These are phyloP conservation scores for Diplosoma virens DNA, from an alignment of 23 tunicate species.

Conservation along the genomic window DNA sequence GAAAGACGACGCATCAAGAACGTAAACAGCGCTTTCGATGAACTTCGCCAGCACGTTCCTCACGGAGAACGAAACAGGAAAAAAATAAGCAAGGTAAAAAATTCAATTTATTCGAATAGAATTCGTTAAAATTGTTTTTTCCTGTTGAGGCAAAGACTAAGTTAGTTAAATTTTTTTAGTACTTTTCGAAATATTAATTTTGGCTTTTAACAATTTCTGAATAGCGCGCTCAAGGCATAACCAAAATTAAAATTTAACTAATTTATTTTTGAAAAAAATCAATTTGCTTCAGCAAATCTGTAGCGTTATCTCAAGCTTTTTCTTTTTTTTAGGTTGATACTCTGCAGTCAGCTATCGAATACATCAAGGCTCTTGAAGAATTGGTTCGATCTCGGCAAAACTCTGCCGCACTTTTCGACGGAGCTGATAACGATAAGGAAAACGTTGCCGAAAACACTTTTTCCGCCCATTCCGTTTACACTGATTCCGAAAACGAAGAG, in stretches of 20 bases:
- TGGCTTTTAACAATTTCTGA: no score
- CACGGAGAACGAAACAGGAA: slow-evolving; percentile 61
- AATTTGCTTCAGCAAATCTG: no score
- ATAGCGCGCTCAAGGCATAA: no score
- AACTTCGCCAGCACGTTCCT: slow-evolving; percentile 86
- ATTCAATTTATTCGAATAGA: no score
- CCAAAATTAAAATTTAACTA: no score
- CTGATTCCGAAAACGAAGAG: slow-evolving; percentile 15
- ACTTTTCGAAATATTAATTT: no score
- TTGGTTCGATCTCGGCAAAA: slow-evolving; percentile 48
- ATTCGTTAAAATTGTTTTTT: no score
- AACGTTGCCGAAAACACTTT: not conserved
- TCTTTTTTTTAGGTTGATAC: slow-evolving; percentile 70
- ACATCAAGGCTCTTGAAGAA: slow-evolving; percentile 81
- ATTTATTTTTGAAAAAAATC: no score
- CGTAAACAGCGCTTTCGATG: slow-evolving; percentile 90
- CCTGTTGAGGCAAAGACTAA: no score
- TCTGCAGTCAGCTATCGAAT: slow-evolving; percentile 90
- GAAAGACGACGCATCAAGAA: slow-evolving; percentile 80
- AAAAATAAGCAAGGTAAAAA: slow-evolving; percentile 82
- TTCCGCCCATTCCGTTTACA: not conserved
- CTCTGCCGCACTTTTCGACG: not conserved
- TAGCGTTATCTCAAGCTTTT: not conserved
- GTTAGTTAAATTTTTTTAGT: no score
- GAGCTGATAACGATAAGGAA: not conserved